A percentile compares a stretch with the other conserved stretches of the same genome.
phyloP scores from a whole-genome alignment of 2,888 invertebrate genomes.

The Drosophila lacicola region DNA sequence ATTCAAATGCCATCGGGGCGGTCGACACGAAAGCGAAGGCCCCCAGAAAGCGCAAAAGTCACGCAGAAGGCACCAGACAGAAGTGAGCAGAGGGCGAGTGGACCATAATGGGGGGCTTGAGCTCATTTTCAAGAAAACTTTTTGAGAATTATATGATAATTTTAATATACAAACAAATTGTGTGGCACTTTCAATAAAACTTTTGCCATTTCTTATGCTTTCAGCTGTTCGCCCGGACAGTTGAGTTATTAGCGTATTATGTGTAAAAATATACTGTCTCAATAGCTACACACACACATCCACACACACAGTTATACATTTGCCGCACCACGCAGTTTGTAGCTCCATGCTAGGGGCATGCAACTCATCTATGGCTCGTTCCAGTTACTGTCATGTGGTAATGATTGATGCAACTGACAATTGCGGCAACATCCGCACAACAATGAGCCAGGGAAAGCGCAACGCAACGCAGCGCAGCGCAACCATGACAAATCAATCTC shows the following conservation, averaged over 20 bases:
- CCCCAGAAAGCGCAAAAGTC: constrained; percentile 58
- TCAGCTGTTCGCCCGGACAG: constrained; percentile 25
- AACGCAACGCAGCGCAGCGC: constrained; percentile 22
- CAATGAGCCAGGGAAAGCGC: constrained; percentile 33
- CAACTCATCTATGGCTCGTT: constrained; percentile 35
- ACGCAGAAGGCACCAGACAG: constrained; percentile 36
- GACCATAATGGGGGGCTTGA: constrained; percentile 25
- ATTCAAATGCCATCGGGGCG: constrained; percentile 67
- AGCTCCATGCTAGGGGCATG: constrained; percentile 17
- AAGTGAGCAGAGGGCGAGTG: constrained; percentile 15
- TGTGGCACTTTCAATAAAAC: constrained; percentile 81
- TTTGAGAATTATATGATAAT: constrained; percentile 77
- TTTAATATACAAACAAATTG: constrained; percentile 81
- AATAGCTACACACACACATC: constrained; percentile 6
- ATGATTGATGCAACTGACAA: constrained; percentile 78
- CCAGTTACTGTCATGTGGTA: constrained; percentile 58
- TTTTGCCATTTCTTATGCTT: constrained; percentile 71
- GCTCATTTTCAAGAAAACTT: constrained; percentile 69
- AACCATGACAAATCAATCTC: constrained; percentile 49
- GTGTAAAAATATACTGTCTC: constrained; percentile 50
- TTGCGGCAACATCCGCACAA: constrained; percentile 61
- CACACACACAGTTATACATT: background rate
- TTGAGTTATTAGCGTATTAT: constrained; percentile 77
- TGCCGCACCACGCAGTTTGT: background rate
- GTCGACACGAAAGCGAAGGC: constrained; percentile 2